Base-by-base conservation (phyloP, 2,888 invertebrate species). In the Idaea aversata region DNA sequence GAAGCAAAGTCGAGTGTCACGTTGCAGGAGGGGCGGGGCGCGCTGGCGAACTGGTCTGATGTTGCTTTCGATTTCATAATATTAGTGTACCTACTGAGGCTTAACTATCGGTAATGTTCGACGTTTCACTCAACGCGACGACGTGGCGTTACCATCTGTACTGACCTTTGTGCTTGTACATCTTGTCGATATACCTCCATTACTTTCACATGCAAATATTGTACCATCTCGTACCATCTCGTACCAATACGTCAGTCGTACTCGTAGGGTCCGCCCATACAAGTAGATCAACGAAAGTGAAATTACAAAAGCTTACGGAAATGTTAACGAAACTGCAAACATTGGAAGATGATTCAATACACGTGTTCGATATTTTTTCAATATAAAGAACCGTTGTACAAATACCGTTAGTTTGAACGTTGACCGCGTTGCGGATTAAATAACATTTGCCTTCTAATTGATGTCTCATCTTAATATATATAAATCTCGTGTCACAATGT, bases 301-400 rank as follows among this genome's bases (percentile, higher is more conserved):
- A 78, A 82, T 78, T 77, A 80, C 77, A 75, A 78, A 79, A 82
- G 77, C 75, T 79, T 81, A 77, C 80, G 84, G 83, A 85, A 87
- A 83, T 81, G 82, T 78, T 77, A 78, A 72, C 77, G 72, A 73
- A 79, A 80, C 79, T 75, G 81, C 79, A 82, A 85, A 83, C 81
- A 83, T 75, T 79, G 72, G 75, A 25, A 79, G 83, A 87, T 88
- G 88, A 90, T 87, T 88, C 88, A 89, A 84, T 87, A 83, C 85
- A 86, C 87, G 85, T 89, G 89, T 85, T 86, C 75, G 69, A 72
- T 81, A 13, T 80, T 83, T 80, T 86, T 86, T 88, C 87, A 88
- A 89, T 87, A 85, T 86, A 90, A 87, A 88, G 84, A 82, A 87
- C 87, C 88, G 90, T 88, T 90, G 82, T 83, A 71, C 78, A 79